These are phyloP conservation scores for Miichthys miiuy DNA, from an alignment of 2,797 vertebrate genomes.

Conservation along the genomic window DNA sequence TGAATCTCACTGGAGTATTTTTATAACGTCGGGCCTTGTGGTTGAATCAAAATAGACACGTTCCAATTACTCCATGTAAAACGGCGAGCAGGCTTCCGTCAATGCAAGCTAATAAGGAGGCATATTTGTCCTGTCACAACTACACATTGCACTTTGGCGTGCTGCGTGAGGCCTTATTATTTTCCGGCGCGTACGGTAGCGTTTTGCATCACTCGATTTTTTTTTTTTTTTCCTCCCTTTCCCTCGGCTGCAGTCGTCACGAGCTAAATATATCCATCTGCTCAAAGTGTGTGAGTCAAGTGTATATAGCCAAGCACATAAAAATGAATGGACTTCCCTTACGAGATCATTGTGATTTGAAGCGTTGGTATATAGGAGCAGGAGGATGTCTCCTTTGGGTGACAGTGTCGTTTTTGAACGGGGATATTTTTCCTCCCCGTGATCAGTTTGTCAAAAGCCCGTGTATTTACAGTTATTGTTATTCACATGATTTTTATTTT, in stretches of 20 bases:
- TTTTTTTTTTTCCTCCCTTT: constrained; percentile 35
- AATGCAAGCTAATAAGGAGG: constrained; percentile 56
- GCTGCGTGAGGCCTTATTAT: constrained; percentile 62
- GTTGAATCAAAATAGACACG: constrained; percentile 49
- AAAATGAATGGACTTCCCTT: constrained; percentile 68
- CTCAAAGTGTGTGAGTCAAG: constrained; percentile 67
- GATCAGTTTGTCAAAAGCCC: constrained; percentile 23
- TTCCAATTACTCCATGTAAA: constrained; percentile 49
- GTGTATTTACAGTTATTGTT: constrained; percentile 35
- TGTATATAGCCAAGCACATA: constrained; percentile 53
- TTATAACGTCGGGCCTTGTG: constrained; percentile 39
- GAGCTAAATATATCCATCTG: constrained; percentile 75
- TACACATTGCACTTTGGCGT: constrained; percentile 49
- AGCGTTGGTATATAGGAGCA: constrained; percentile 44
- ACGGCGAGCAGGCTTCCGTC: constrained; percentile 50
- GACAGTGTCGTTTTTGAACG: constrained; percentile 6
- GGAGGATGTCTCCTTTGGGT: constrained; percentile 40
- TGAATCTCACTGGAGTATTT: constrained; percentile 30
- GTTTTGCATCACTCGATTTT: constrained; percentile 48
- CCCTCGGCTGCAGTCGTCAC: constrained; percentile 62
- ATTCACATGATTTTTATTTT: constrained; percentile 52
- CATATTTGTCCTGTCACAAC: constrained; percentile 63
- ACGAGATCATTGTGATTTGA: constrained; percentile 51
- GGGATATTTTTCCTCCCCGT: not conserved
- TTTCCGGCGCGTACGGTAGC: constrained; percentile 33